phyloP scores from a whole-genome alignment of 1,140 invertebrate genomes.

The Diachasma alloeum region DNA sequence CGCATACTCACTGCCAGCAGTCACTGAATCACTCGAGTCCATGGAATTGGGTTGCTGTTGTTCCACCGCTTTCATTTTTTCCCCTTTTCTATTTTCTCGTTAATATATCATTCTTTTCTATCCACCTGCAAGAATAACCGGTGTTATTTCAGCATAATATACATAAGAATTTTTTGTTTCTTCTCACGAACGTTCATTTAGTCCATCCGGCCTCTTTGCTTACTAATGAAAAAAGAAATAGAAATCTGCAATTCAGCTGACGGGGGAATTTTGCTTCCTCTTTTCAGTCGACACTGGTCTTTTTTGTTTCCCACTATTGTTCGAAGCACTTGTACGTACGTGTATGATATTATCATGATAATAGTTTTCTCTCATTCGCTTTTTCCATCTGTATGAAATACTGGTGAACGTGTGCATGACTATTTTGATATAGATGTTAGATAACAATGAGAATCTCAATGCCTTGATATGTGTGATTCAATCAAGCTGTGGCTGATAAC shows the following conservation, averaged over 20 bases:
- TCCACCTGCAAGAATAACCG: background rate
- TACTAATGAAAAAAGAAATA: constrained; percentile 3
- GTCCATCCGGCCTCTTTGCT: background rate
- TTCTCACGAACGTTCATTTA: background rate
- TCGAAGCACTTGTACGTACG: background rate
- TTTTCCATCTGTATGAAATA: background rate
- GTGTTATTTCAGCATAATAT: background rate
- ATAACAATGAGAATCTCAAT: background rate
- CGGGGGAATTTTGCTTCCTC: background rate
- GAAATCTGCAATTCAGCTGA: background rate
- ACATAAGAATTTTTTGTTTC: background rate
- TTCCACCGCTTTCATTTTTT: constrained; percentile 50
- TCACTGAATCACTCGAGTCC: constrained; percentile 53
- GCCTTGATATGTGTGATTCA: background rate
- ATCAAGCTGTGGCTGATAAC: background rate
- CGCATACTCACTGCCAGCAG: constrained; percentile 53
- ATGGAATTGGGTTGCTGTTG: constrained; percentile 56
- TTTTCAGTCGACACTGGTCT: background rate
- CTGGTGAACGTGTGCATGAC: background rate
- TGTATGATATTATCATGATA: background rate
- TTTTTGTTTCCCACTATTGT: background rate
- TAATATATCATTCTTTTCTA: background rate
- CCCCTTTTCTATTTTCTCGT: background rate
- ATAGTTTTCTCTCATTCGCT: background rate
- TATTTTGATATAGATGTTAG: background rate